Evolutionary conservation across 2,888 invertebrate species (phyloP), one percentile per base, ranked within the genome.

Genomic region (Minunthozetes semirufus): DNA sequence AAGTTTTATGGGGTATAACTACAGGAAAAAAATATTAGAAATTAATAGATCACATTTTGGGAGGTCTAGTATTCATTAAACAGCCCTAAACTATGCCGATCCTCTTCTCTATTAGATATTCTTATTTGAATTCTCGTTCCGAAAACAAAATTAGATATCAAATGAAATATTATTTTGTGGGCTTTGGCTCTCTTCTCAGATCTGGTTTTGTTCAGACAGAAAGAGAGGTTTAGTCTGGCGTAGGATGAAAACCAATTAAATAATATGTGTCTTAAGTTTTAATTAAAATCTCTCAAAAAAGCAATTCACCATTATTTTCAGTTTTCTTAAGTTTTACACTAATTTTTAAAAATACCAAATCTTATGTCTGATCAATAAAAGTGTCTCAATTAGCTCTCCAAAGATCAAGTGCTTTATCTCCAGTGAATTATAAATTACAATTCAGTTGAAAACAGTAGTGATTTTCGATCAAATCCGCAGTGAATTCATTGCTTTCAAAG

Each of bases 41-140:
- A 63, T 63, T 33, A 63, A 63, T 33, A 33, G 63, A 63, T 29
- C 63, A 63, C 33, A 63, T 63, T 17, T 63, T 63, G 63, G 63
- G 63, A 63, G 63, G 63, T 63, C 63, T 63, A 63, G n/a, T n/a
- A 63, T 63, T 63, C 17, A 63, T 63, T 29, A 56, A 63, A 63
- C 61, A 29, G 29, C 11, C 33, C 33, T 63, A 29, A 63, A 63
- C 15, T 63, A 29, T 17, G 15, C 8, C 29, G 33, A 63, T 33
- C 63, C 63, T 63, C 15, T 63, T 63, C 38, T 63, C 63, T 56
- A 56, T 56, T 56, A 56, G 19, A 19, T 56, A 22, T 15, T n/a
- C 56, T 56, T 48, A 56, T 56, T 56, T 22, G 22, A 13, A 25
- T 22, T 19, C 25, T 56, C 6, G 56, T 25, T 56, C 56, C 19